Evolutionary conservation across 1,140 invertebrate genomes (phyloP).

Genomic region (Polypedilum pembai): DNA sequence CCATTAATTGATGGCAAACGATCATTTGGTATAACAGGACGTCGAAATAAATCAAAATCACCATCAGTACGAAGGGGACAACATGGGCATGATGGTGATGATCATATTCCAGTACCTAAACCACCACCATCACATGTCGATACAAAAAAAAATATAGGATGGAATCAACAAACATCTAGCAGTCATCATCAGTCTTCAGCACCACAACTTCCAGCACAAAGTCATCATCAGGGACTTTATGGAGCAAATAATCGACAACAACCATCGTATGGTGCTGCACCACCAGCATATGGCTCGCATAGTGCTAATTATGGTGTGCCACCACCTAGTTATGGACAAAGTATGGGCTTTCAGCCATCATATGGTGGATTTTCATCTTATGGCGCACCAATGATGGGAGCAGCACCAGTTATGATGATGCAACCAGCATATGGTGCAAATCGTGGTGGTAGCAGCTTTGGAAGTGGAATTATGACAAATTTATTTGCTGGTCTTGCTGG

Average conservation of each 20-base stretch:
- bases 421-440: not conserved
- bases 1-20: not conserved
- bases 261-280: not conserved
- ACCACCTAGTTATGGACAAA: not conserved
- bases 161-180: not conserved
- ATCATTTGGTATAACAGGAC: not conserved
- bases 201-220: not conserved
- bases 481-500: constrained; percentile 11
- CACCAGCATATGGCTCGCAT: not conserved
- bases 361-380: not conserved
- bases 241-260: not conserved
- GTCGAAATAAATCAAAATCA: not conserved
- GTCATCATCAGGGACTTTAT: not conserved
- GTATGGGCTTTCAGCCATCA: not conserved
- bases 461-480: constrained; percentile 20
- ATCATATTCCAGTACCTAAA: constrained; percentile 8
- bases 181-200: not conserved
- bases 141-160: not conserved
- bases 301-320: not conserved
- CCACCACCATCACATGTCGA: not conserved
- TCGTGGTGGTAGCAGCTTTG: not conserved
- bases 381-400: not conserved
- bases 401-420: not conserved
- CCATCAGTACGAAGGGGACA: constrained; percentile 18
- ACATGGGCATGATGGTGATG: constrained; percentile 20